Evolutionary conservation across 2,113 vertebrate genomes (phyloP).

Genomic region (Sebastes fasciatus): DNA sequence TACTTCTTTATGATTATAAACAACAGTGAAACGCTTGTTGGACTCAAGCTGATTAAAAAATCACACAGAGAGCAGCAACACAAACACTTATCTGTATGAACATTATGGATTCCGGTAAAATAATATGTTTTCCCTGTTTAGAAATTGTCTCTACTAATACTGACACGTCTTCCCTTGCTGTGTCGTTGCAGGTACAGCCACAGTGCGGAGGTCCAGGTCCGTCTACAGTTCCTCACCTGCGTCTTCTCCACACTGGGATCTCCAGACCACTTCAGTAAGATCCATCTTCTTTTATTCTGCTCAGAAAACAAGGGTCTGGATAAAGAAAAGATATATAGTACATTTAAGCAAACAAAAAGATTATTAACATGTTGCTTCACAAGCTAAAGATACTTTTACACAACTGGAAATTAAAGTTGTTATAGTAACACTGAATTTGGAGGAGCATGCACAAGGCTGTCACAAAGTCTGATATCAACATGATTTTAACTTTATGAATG

Average conservation of each 20-base stretch:
- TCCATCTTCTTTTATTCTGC: background rate
- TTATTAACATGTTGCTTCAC: background rate
- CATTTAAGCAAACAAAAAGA: background rate
- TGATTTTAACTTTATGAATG: no score
- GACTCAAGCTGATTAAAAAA: background rate
- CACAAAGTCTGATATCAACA: no score
- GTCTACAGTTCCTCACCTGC: conserved; percentile 97
- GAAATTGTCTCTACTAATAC: background rate
- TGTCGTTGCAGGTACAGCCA: conserved; percentile 91
- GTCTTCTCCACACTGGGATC: conserved; percentile 99
- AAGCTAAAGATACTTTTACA: background rate
- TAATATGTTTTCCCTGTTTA: background rate
- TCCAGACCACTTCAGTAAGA: conserved; percentile 98
- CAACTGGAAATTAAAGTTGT: no score
- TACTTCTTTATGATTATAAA: no score
- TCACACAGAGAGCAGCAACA: background rate
- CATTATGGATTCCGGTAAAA: background rate
- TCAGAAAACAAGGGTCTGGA: background rate
- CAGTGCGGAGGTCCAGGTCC: conserved; percentile 98
- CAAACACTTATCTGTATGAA: background rate
- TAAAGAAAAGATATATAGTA: background rate
- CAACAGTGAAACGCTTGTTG: no score
- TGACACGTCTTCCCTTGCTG: background rate
- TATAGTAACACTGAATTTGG: no score
- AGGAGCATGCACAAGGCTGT: no score